Conservation (phyloP, 2,888 invertebrate genomes). For the Leucophora obtusa region DNA sequence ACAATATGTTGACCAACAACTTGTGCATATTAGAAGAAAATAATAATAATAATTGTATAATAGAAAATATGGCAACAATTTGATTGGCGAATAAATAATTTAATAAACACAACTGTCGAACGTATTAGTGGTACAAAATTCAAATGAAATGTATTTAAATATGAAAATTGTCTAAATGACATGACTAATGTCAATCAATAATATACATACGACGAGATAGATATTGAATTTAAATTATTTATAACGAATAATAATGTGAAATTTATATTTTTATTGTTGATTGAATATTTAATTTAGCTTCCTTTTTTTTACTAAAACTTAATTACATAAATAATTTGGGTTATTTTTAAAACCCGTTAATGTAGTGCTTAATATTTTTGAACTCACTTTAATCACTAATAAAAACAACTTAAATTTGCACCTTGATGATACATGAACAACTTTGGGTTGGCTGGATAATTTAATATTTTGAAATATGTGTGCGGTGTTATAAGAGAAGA, state of each 20-base stretch:
- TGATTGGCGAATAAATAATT: conserved; percentile 52
- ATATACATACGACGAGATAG: conserved; percentile 16
- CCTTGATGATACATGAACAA: conserved; percentile 41
- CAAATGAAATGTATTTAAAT: conserved; percentile 6
- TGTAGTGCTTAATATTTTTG: conserved; percentile 37
- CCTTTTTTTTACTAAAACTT: background rate
- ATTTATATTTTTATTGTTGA: too few species aligned
- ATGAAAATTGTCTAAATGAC: conserved; percentile 49
- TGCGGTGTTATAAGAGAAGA: conserved; percentile 47
- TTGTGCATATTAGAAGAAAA: conserved; percentile 2
- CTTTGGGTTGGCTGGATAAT: background rate
- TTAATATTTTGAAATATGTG: background rate
- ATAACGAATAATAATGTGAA: background rate
- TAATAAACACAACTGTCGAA: conserved; percentile 31
- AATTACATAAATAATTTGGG: conserved; percentile 25
- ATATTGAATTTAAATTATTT: conserved; percentile 41
- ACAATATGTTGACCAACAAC: conserved; percentile 13
- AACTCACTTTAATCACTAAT: conserved; percentile 39
- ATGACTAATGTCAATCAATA: conserved; percentile 22
- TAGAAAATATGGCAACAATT: conserved; percentile 36
- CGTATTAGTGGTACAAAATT: conserved; percentile 2
- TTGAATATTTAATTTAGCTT: too few species aligned
- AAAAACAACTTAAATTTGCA: conserved; percentile 51
- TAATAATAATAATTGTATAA: background rate
- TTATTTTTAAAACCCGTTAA: conserved; percentile 43